Evolutionary conservation across 2,888 invertebrate species (phyloP).

Genomic region (Ophion obscuratus): DNA sequence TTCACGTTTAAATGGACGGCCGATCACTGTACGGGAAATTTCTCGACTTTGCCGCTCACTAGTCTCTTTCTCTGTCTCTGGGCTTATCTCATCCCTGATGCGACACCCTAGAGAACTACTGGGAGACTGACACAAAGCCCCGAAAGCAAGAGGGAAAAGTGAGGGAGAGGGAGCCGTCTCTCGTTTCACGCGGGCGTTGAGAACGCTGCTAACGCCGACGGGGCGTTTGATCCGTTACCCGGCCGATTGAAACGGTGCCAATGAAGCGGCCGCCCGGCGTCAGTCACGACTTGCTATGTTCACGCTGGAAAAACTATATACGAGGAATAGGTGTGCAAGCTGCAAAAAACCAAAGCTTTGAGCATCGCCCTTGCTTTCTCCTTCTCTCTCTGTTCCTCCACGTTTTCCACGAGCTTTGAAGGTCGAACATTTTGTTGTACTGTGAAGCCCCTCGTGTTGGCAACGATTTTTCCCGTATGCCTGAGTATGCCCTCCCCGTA

Average conservation of each 20-base stretch:
- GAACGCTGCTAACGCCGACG: constrained; percentile 70
- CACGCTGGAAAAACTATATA: constrained; percentile 54
- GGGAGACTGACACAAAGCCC: constrained; percentile 69
- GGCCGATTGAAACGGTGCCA: constrained; percentile 82
- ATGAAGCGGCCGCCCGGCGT: constrained; percentile 74
- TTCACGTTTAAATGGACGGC: constrained; percentile 6
- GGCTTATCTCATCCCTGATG: constrained; percentile 58
- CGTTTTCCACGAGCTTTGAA: constrained; percentile 61
- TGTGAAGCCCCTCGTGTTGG: constrained; percentile 43
- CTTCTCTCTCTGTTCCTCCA: constrained; percentile 46
- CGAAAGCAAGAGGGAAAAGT: constrained; percentile 53
- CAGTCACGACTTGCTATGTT: constrained; percentile 59
- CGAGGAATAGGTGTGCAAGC: constrained; percentile 62
- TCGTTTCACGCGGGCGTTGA: constrained; percentile 66
- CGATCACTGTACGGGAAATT: constrained; percentile 15
- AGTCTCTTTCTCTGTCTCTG: constrained; percentile 12
- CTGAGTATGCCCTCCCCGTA: neutral
- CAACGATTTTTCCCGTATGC: constrained; percentile 48
- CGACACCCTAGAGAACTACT: constrained; percentile 69
- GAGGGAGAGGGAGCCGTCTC: constrained; percentile 53
- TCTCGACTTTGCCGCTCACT: neutral
- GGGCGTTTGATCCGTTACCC: constrained; percentile 79
- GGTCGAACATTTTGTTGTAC: constrained; percentile 64
- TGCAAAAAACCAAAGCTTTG: constrained; percentile 55
- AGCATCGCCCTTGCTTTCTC: constrained; percentile 60